Evolutionary conservation across 2,888 invertebrate species (phyloP).

Genomic region (Himalopsyche japonica): DNA sequence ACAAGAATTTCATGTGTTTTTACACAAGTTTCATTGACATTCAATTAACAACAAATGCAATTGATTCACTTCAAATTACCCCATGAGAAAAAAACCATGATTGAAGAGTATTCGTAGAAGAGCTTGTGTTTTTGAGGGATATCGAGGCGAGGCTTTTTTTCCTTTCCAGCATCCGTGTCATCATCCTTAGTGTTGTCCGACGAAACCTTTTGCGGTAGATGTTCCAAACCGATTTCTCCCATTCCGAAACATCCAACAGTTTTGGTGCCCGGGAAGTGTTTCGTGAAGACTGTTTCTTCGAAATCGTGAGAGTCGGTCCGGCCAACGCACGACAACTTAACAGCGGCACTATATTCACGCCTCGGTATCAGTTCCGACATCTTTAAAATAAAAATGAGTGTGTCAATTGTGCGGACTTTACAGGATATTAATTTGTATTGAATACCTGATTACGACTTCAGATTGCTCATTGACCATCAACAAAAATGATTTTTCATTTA

Average conservation of each 20-base stretch:
- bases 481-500: no score
- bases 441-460: no score
- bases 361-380: slow-evolving; percentile 52
- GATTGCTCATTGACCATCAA: no score
- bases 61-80: slow-evolving; percentile 45
- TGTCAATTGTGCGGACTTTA: no score
- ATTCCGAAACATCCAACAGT: slow-evolving; percentile 55
- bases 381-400: slow-evolving; percentile 43
- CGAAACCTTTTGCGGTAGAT: slow-evolving; percentile 43
- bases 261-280: slow-evolving; percentile 51
- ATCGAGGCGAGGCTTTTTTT: slow-evolving; percentile 40
- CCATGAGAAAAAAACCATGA: slow-evolving; percentile 57
- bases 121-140: slow-evolving; percentile 44
- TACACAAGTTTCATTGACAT: no score
- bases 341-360: slow-evolving; percentile 51
- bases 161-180: neutral
- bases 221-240: slow-evolving; percentile 54
- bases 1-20: no score
- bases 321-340: slow-evolving; percentile 56
- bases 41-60: no score
- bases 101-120: slow-evolving; percentile 55
- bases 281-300: slow-evolving; percentile 52
- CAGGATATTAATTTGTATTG: no score
- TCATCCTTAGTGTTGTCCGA: no score
- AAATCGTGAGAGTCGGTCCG: slow-evolving; percentile 50